Percentiles rank a stretch among this genome's conserved stretches.
Conservation (phyloP, 2,797 vertebrate genomes). For the Thunnus albacares region DNA sequence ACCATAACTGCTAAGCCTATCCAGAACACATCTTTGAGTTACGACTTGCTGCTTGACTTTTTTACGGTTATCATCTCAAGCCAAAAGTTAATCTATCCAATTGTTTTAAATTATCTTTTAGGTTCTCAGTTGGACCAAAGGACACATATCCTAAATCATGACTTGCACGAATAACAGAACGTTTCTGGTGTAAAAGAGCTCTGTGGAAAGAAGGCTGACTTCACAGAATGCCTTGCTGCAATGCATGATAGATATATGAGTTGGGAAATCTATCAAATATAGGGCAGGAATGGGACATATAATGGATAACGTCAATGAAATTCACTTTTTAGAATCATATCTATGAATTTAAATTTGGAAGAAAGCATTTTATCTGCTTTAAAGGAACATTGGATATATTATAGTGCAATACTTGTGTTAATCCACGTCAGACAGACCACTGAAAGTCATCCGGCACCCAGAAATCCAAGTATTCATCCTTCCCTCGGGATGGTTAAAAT, state of each 20-base stretch:
- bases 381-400: slow-evolving; percentile 27
- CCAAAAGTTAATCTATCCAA: slow-evolving; percentile 72
- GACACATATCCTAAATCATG: slow-evolving; percentile 65
- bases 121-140: slow-evolving; percentile 56
- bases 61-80: slow-evolving; percentile 50
- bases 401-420: slow-evolving; percentile 21
- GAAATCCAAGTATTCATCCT: slow-evolving; percentile 16
- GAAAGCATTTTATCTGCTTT: slow-evolving; percentile 18
- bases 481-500: slow-evolving; percentile 33
- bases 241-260: slow-evolving; percentile 39
- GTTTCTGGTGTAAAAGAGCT: slow-evolving; percentile 46
- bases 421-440: slow-evolving; percentile 34
- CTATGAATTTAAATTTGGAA: slow-evolving; percentile 28
- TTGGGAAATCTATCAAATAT: slow-evolving; percentile 44
- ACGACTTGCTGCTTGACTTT: slow-evolving; percentile 60
- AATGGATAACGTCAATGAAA: slow-evolving; percentile 35
- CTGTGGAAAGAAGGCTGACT: slow-evolving; percentile 57
- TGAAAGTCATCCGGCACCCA: slow-evolving; percentile 27
- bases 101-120: slow-evolving; percentile 79
- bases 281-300: slow-evolving; percentile 11
- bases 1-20: slow-evolving; percentile 50
- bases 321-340: slow-evolving; percentile 25
- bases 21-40: slow-evolving; percentile 70
- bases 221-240: slow-evolving; percentile 35
- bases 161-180: slow-evolving; percentile 47